phyloP scores from a whole-genome alignment of 2,113 vertebrate genomes.

The Atherinomorus stipes region DNA sequence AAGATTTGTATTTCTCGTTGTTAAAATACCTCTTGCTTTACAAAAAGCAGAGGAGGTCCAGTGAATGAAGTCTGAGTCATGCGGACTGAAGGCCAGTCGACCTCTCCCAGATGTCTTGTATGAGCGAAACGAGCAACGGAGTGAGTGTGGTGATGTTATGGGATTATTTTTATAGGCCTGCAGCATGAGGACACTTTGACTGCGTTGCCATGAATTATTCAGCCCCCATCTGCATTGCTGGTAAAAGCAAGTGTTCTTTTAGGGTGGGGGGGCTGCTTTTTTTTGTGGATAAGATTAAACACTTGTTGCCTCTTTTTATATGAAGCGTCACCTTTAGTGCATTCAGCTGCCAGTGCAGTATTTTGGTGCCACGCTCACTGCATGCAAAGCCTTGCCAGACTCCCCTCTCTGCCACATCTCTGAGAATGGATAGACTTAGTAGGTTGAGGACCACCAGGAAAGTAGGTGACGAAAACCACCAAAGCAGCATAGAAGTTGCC shows the following conservation, averaged over 20 bases:
- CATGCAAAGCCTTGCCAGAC: constrained; percentile 50
- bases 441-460: constrained; percentile 70
- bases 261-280: constrained; percentile 35
- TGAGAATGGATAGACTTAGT: constrained; percentile 39
- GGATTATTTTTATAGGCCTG: constrained; percentile 78
- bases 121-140: constrained; percentile 46
- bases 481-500: constrained; percentile 56
- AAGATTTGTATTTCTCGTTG: constrained; percentile 13
- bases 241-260: constrained; percentile 53
- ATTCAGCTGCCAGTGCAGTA: constrained; percentile 39
- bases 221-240: constrained; percentile 66
- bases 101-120: constrained; percentile 71
- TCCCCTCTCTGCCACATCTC: constrained; percentile 51
- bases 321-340: constrained; percentile 59
- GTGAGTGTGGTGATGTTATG: constrained; percentile 76
- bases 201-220: constrained; percentile 77
- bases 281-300: constrained; percentile 62
- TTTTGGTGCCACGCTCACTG: constrained; percentile 44
- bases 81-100: constrained; percentile 50
- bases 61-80: constrained; percentile 64
- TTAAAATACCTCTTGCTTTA: constrained; percentile 16
- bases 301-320: constrained; percentile 59
- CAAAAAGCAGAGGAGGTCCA: constrained; percentile 30
- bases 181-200: constrained; percentile 73
- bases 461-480: constrained; percentile 58